Evolutionary conservation across 2,113 vertebrate species (phyloP), one percentile per base, ranked within the genome.

Genomic region (Paedocypris sp.): DNA sequence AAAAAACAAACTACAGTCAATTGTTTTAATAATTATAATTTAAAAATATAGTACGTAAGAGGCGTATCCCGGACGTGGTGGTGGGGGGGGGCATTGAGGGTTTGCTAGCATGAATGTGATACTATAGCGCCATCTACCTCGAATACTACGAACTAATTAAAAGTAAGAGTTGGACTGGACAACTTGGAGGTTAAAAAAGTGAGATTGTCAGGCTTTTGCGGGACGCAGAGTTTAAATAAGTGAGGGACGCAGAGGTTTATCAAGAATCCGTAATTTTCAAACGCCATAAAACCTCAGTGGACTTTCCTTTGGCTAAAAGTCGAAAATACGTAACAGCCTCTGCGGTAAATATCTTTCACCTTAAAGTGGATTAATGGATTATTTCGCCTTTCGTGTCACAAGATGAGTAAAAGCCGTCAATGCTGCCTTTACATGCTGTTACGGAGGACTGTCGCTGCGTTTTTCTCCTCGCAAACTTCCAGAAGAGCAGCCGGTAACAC

Each of bases 311-410:
- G 23, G 5, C 19, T 22, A 15, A 20, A 32, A 36, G 3, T 4
- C 33, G 35, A 16, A 39, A 41, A 12, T 13, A 41, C 25, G 5
- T 11, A 35, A 4, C 3, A 18, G n/a, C 46, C 25, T 42, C 16
- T 33, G 23, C 26, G 22, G 16, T 8, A 36, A 48, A 18, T 23
- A n/a, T 41, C 26, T 50, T 29, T 49, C 36, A 50, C 18, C 18
- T 33, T 31, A 50, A 45, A 57, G 26, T 57, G 53, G 53, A 57
- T 57, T 58, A 58, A 19, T 20, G 39, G 54, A 43, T 58, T 43
- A 43, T 43, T 16, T 58, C 54, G 26, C 54, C 28, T 57, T 2
- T 31, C 18, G 25, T 43, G 53, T 32, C 26, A 43, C 18, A 43
- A 31, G 39, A 43, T 8, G 10, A 43, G 16, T 15, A 58, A 58